Base-by-base conservation (phyloP, 2,888 invertebrate species). In the Trichopoda pennipes region DNA sequence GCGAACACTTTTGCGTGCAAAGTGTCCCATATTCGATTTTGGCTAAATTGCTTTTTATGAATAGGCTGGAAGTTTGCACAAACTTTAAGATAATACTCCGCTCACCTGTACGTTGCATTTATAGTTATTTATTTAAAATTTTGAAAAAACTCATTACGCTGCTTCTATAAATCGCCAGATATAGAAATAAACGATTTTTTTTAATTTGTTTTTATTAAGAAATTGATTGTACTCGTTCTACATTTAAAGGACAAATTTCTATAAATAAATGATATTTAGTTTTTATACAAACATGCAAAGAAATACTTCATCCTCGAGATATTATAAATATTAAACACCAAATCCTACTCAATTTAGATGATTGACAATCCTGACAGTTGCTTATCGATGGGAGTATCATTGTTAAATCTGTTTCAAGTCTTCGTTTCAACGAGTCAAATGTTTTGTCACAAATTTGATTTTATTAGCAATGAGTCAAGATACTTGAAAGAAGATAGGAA, bases 331-430 rank as follows among this genome's bases (percentile, higher is more conserved):
- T 61, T 76, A 58, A 63, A 8, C 23, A n/a, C 7, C 8, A 16
- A 49, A 17, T 3, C 21, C 21, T 17, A 19, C 53, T 35, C 16
- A 42, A 60, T 51, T 68, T 42, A 68, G 32, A 47, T 38, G 32
- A 68, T 81, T 61, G 60, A 47, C n/a, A 51, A 58, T 69, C 38
- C n/a, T 75, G 66, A 14, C 79, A 75, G 74, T 72, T 70, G 66
- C 42, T 49, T 75, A 72, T 70, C 81, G 53, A 69, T 69, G 17
- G 51, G 49, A 55, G 66, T 55, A 66, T 10, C 19, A 64, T 47
- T 55, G 58, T 70, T 78, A 60, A 70, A 79, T 53, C 38, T 69
- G 35, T 47, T 38, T 47, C 55, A 49, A 17, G 14, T 17, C 17
- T 17, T 19, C 8, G 4, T 49, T 49, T 49, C 1, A 16, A 16